Percentiles rank a stretch among this genome's conserved stretches.
phyloP scores from a whole-genome alignment of 2,113 vertebrate genomes.

The Gnathonemus echidnorhynchus region DNA sequence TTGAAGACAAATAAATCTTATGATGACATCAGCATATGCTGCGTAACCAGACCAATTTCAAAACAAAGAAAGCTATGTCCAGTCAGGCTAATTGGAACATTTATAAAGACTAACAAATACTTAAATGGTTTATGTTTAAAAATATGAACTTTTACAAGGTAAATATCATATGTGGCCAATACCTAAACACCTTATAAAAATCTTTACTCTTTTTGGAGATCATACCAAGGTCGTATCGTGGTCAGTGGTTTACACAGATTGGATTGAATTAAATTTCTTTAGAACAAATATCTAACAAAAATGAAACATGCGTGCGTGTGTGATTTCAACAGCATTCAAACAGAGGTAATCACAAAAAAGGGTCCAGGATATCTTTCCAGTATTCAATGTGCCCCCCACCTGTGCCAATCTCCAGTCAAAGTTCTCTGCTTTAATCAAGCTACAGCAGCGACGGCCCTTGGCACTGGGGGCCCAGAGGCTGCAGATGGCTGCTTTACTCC shows the following conservation, averaged over 20 bases:
- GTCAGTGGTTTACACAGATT: background rate
- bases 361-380: constrained; percentile 35
- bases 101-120: background rate
- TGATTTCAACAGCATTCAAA: constrained; percentile 35
- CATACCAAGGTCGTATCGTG: background rate
- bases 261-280: background rate
- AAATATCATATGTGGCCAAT: background rate
- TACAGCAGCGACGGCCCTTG: constrained; percentile 63
- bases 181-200: background rate
- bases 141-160: background rate
- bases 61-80: background rate
- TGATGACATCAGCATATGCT: background rate
- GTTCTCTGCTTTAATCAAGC: constrained; percentile 75
- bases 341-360: constrained; percentile 31
- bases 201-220: background rate
- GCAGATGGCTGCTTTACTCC: constrained; percentile 79
- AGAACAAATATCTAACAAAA: background rate
- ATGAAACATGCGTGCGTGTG: constrained; percentile 54
- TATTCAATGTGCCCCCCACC: constrained; percentile 24
- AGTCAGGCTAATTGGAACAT: background rate
- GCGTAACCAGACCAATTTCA: background rate
- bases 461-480: constrained; percentile 68
- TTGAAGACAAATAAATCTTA: background rate
- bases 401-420: constrained; percentile 20
- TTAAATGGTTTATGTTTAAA: background rate